These are phyloP conservation scores for Brachymystax lenok DNA, from an alignment of 2,797 vertebrate species.

Conservation along the genomic window DNA sequence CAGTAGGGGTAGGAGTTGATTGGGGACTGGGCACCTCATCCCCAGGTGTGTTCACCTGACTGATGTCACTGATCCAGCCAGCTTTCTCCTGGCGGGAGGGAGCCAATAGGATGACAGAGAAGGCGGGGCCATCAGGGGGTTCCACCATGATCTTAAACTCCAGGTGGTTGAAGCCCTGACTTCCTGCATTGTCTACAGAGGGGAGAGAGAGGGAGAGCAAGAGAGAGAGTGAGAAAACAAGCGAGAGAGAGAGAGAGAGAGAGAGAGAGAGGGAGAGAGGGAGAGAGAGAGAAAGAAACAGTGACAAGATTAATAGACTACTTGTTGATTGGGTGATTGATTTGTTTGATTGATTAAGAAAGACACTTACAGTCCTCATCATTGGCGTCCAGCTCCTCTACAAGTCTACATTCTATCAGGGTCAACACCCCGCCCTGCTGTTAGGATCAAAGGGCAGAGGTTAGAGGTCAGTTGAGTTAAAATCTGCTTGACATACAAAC, in stretches of 20 bases:
- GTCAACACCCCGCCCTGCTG: constrained; percentile 93
- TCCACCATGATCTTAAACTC: constrained; percentile 94
- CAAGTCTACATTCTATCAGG: constrained; percentile 89
- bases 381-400: constrained; percentile 86
- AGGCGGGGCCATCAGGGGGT: constrained; percentile 81
- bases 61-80: constrained; percentile 96
- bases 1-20: not conserved
- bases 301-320: not conserved
- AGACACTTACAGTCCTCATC: constrained; percentile 91
- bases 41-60: constrained; percentile 79
- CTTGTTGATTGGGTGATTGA: not conserved
- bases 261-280: too few species aligned
- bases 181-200: constrained; percentile 81
- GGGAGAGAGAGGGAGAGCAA: not conserved
- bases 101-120: constrained; percentile 88
- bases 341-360: not conserved
- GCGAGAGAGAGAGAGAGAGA: not conserved
- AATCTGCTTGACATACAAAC: not conserved
- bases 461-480: not conserved
- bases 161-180: constrained; percentile 89
- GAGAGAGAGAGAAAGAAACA: not conserved
- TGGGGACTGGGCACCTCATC: not conserved
- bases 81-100: constrained; percentile 94
- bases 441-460: constrained; percentile 36
- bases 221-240: not conserved